Conservation (phyloP, 2,113 vertebrate species). For the Engystomops pustulosus region DNA sequence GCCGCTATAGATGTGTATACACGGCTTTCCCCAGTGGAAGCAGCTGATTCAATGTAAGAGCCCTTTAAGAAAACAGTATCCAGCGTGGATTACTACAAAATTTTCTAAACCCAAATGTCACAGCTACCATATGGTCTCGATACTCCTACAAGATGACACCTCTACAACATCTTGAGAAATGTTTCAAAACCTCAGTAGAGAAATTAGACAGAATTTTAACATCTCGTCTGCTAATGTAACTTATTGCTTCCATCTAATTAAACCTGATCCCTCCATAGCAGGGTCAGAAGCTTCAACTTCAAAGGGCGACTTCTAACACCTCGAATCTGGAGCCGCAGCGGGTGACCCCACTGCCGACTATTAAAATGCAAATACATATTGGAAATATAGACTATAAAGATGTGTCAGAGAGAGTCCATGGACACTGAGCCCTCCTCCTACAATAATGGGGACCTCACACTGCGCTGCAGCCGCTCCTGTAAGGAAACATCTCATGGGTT, state of each 20-base stretch:
- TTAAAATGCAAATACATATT: background rate
- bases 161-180: slow-evolving; percentile 7
- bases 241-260: background rate
- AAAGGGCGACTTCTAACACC: background rate
- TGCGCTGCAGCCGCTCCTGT: background rate
- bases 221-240: background rate
- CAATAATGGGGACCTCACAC: background rate
- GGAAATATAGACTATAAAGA: background rate
- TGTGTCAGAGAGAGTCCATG: background rate
- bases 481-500: background rate
- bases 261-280: background rate
- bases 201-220: slow-evolving; percentile 18
- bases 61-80: too few species aligned
- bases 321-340: background rate
- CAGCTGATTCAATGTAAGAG: too few species aligned
- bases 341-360: background rate
- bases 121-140: background rate
- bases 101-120: background rate
- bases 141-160: background rate
- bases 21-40: too few species aligned
- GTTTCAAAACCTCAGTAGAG: too few species aligned
- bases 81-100: background rate
- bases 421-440: background rate
- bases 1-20: too few species aligned
- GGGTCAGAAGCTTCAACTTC: background rate